Conservation (phyloP, 2,797 vertebrate species). For the Lepus townsendii region DNA sequence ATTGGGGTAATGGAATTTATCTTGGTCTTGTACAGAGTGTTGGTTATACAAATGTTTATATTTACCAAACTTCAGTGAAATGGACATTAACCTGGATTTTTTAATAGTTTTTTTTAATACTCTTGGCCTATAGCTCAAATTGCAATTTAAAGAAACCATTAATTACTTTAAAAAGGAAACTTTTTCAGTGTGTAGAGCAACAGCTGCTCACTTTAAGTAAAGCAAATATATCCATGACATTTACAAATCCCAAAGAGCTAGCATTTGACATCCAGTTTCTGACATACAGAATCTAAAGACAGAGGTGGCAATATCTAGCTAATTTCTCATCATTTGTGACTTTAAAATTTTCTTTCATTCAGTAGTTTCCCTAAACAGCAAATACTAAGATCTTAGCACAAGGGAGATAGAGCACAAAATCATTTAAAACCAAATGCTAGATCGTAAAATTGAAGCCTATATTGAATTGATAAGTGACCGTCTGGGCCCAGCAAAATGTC, state of each 20-base stretch:
- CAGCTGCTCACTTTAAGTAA: neutral
- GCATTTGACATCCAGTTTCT: slow-evolving; percentile 7
- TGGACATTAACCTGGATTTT: neutral
- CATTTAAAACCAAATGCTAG: slow-evolving; percentile 21
- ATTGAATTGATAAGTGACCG: neutral
- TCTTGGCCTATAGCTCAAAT: slow-evolving; percentile 1
- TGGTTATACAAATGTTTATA: slow-evolving; percentile 17
- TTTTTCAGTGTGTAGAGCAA: neutral
- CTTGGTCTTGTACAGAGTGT: neutral
- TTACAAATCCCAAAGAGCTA: slow-evolving; percentile 18
- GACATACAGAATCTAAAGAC: neutral
- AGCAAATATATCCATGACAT: slow-evolving; percentile 18
- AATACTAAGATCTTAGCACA: neutral
- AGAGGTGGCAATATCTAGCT: slow-evolving; percentile 43
- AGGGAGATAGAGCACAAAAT: neutral
- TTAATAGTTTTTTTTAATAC: neutral
- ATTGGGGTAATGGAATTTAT: neutral
- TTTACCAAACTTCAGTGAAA: slow-evolving; percentile 30
- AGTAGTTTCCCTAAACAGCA: neutral
- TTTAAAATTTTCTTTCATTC: slow-evolving; percentile 33
- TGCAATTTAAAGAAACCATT: slow-evolving; percentile 1
- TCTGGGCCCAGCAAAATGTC: neutral
- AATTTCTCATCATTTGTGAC: slow-evolving; percentile 33
- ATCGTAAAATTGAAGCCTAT: neutral
- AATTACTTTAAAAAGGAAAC: slow-evolving; percentile 38